Percentiles rank a stretch among this genome's conserved stretches.
Evolutionary conservation across 2,113 vertebrate genomes (phyloP).

Genomic region (Ochotona curzoniae): DNA sequence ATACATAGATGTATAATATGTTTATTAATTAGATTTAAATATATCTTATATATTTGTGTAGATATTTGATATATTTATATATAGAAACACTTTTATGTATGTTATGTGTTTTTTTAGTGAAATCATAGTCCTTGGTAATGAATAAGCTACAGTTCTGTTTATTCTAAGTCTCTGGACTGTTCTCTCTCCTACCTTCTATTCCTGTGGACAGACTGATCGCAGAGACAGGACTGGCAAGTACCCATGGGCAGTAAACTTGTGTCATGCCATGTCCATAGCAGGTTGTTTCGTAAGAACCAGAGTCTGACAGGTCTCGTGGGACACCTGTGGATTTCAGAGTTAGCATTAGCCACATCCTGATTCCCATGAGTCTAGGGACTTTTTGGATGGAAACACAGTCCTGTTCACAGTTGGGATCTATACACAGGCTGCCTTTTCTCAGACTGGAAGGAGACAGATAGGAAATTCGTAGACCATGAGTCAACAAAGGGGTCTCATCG

Average conservation of each 20-base stretch:
- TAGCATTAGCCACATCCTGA: background rate
- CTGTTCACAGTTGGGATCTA: background rate
- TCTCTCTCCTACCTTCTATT: background rate
- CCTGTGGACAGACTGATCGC: background rate
- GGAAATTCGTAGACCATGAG: background rate
- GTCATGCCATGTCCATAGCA: too few relatives aligned
- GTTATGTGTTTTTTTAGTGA: background rate
- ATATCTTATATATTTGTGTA: too few relatives aligned
- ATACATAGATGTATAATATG: too few relatives aligned
- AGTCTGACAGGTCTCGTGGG: background rate
- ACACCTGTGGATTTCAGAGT: background rate
- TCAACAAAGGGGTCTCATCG: background rate
- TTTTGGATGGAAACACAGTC: background rate
- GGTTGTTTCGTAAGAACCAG: background rate
- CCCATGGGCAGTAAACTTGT: too few relatives aligned
- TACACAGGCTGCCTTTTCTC: rapidly evolving
- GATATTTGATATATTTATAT: too few relatives aligned
- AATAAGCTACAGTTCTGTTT: background rate
- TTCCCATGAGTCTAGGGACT: background rate
- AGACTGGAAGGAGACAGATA: background rate
- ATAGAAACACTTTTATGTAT: too few relatives aligned
- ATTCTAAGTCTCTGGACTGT: background rate
- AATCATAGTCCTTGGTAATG: background rate
- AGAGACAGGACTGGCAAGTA: too few relatives aligned
- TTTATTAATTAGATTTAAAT: too few relatives aligned